Evolutionary conservation across 2,113 vertebrate genomes (phyloP).

Genomic region (Potamarius usumacintae): DNA sequence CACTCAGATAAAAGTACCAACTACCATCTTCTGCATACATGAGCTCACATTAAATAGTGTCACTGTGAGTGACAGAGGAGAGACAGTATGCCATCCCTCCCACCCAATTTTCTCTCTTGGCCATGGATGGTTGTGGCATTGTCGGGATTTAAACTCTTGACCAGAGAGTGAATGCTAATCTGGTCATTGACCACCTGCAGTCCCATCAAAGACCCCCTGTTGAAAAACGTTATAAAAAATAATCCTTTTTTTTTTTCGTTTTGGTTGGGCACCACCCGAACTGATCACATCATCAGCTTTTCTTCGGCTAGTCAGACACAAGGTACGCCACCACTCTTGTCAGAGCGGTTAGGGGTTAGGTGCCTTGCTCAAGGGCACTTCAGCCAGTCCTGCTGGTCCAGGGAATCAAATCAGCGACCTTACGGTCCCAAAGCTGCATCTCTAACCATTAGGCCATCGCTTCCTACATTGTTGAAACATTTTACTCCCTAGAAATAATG

Average conservation of each 20-base stretch:
- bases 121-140: not conserved
- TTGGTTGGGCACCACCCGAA: too few species aligned
- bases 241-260: not conserved
- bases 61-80: not conserved
- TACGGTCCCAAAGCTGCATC: too few species aligned
- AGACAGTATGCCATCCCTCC: not conserved
- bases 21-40: not conserved
- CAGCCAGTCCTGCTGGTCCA: too few species aligned
- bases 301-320: too few species aligned
- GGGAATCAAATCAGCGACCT: too few species aligned
- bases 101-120: not conserved
- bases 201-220: not conserved
- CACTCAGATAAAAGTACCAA: not conserved
- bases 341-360: too few species aligned
- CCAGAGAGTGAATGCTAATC: not conserved
- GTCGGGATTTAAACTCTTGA: not conserved
- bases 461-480: not conserved
- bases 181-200: not conserved
- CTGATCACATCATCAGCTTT: too few species aligned
- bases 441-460: too few species aligned
- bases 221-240: not conserved
- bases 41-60: not conserved
- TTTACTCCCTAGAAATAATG: not conserved
- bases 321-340: too few species aligned
- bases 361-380: too few species aligned